Percentiles rank a stretch among this genome's conserved stretches.
Evolutionary conservation across 2,888 invertebrate genomes (phyloP).

Genomic region (Nymphalis c-album): DNA sequence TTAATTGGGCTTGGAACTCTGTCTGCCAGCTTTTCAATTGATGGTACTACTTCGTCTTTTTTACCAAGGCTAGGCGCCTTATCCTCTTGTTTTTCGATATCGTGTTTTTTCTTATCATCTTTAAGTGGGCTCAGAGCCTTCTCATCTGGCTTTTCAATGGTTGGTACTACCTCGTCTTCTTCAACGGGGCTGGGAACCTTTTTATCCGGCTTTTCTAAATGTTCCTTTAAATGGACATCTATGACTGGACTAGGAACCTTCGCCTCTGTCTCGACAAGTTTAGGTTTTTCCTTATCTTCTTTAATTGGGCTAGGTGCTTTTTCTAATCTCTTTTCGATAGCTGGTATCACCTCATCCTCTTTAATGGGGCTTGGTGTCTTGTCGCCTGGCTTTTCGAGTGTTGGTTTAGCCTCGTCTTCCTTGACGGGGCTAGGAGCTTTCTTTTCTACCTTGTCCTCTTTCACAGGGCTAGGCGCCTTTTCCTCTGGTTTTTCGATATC

Average conservation of each 20-base stretch:
- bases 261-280: not conserved
- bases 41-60: not conserved
- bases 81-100: conserved; percentile 8
- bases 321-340: not conserved
- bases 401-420: not conserved
- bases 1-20: conserved; percentile 29
- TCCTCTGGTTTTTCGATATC: conserved; percentile 20
- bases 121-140: conserved; percentile 1
- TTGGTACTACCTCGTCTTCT: not conserved
- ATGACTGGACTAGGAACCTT: conserved; percentile 15
- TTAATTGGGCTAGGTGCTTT: not conserved
- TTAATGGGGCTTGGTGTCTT: conserved; percentile 27
- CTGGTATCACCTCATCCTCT: not conserved
- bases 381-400: conserved; percentile 10
- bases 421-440: conserved; percentile 15
- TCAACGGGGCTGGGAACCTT: conserved; percentile 3
- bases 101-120: not conserved
- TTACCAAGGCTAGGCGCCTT: conserved; percentile 27
- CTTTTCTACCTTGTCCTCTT: not conserved
- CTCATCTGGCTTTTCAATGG: conserved; percentile 1
- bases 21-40: conserved; percentile 17
- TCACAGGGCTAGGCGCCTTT: conserved; percentile 11
- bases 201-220: not conserved
- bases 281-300: too few relatives aligned
- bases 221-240: conserved; percentile 2